These are phyloP conservation scores for Leptobrachium leishanense DNA, from an alignment of 2,113 vertebrate genomes.

Conservation along the genomic window DNA sequence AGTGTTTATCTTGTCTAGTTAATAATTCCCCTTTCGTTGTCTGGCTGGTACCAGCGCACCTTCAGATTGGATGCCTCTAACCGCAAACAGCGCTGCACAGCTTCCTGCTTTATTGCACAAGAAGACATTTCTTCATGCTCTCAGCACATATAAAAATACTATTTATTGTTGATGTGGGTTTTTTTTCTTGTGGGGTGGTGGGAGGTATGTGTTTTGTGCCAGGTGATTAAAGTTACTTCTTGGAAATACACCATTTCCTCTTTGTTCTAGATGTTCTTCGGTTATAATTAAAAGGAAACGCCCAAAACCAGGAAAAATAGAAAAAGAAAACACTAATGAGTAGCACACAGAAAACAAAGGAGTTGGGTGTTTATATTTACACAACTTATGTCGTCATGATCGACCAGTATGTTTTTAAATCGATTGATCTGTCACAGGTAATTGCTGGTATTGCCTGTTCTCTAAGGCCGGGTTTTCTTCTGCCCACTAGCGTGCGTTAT, in stretches of 20 bases:
- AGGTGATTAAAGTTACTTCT: constrained; percentile 7
- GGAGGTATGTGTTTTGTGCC: neutral
- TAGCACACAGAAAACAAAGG: no score
- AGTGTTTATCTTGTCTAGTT: constrained; percentile 26
- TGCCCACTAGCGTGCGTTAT: no score
- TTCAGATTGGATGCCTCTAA: neutral
- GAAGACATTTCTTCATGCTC: neutral
- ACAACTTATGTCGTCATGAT: no score
- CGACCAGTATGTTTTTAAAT: no score
- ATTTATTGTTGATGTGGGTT: neutral
- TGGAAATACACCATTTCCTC: neutral
- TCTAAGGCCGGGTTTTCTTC: no score
- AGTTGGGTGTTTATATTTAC: no score
- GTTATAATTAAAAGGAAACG: neutral
- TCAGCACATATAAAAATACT: neutral
- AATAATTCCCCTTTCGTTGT: constrained; percentile 23
- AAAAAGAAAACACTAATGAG: no score
- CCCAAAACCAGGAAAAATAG: neutral
- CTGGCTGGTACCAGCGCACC: neutral
- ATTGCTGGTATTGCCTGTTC: no score
- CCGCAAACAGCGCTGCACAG: constrained; percentile 18
- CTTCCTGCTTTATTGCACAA: constrained; percentile 18
- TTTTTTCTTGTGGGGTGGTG: neutral
- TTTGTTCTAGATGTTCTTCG: neutral
- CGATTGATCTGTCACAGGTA: no score